A percentile compares a stretch with the other conserved stretches of the same genome.
Evolutionary conservation across 64 coral and sea anemone genomes (phyloP).

Genomic region (Montipora capricornis): DNA sequence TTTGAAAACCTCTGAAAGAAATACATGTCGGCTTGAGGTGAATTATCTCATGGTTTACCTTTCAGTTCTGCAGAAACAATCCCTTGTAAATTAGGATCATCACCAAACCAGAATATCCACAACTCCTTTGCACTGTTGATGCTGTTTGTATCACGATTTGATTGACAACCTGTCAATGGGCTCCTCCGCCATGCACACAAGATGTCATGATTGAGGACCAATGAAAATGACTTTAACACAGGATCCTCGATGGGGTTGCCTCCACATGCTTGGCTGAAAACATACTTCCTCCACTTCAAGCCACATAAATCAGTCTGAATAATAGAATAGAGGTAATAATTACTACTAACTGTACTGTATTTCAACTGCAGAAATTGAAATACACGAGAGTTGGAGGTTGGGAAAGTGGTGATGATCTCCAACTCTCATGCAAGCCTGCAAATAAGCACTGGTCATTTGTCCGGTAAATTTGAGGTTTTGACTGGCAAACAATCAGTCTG

Average conservation of each 20-base stretch:
- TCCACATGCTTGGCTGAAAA: conserved; percentile 51
- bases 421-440: too few species aligned
- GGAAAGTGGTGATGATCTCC: too few species aligned
- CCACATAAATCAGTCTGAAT: conserved; percentile 94
- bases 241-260: conserved; percentile 78
- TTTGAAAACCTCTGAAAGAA: too few species aligned
- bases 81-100: conserved; percentile 89
- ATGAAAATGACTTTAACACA: conserved; percentile 90
- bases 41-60: conserved; percentile 51
- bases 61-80: conserved; percentile 90
- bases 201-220: conserved; percentile 90
- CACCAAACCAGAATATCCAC: conserved; percentile 99
- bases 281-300: conserved; percentile 95
- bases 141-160: conserved; percentile 41
- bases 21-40: too few species aligned
- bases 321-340: too few species aligned
- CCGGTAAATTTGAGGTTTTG: too few species aligned
- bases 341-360: too few species aligned
- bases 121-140: conserved; percentile 84
- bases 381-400: too few species aligned
- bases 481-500: too few species aligned
- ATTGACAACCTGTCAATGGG: conserved; percentile 60
- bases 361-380: too few species aligned
- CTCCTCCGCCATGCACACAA: conserved; percentile 89
- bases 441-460: too few species aligned